phyloP scores from a whole-genome alignment of 2,888 invertebrate species.

The Conchocele bisecta region DNA sequence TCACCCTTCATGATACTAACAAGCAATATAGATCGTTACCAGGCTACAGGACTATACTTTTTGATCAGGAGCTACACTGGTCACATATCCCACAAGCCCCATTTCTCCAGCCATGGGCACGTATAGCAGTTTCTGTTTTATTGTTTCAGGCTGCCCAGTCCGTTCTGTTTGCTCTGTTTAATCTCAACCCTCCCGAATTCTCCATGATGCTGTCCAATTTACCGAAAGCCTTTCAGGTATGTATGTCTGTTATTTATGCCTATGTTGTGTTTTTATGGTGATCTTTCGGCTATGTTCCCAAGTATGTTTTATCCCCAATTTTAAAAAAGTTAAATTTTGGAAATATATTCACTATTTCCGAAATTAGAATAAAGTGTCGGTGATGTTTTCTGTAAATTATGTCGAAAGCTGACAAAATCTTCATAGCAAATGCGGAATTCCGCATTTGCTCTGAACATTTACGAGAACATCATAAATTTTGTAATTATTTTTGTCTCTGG shows the following conservation, averaged over 20 bases:
- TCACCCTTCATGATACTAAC: no score
- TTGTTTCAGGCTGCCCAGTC: constrained; percentile 85
- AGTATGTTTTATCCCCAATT: no score
- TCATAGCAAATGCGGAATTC: not conserved
- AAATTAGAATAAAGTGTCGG: no score
- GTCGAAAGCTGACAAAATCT: not conserved
- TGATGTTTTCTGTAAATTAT: not conserved
- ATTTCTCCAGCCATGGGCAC: no score
- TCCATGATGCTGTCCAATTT: constrained; percentile 87
- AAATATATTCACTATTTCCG: no score
- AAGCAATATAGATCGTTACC: not conserved
- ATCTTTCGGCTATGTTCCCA: not conserved
- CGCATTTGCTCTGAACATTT: no score
- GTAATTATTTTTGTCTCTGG: no score
- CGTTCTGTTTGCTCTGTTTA: constrained; percentile 92
- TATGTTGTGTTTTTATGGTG: not conserved
- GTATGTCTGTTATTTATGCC: not conserved
- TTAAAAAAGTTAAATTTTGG: no score
- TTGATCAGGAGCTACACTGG: no score
- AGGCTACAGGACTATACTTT: no score
- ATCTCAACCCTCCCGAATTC: constrained; percentile 95
- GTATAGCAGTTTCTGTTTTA: constrained; percentile 2
- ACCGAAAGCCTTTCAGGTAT: constrained; percentile 83
- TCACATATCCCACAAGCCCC: no score
- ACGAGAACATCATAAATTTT: no score